Conservation (phyloP, 1,140 invertebrate genomes). For the Solenopsis fugax region DNA sequence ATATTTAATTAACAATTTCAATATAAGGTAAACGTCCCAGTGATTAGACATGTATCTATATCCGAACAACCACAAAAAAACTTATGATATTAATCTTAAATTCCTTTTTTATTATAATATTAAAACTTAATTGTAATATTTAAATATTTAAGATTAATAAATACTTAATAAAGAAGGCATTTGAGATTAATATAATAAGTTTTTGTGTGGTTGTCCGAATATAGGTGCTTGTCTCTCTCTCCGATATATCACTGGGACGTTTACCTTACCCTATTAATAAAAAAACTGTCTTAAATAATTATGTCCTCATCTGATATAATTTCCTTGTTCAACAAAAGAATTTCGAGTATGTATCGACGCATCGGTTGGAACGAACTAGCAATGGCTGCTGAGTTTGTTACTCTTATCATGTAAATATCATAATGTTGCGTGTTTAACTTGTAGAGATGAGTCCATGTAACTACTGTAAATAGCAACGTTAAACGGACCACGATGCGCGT, state of each 20-base stretch:
- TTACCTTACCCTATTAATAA: background rate
- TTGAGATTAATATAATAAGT: too few species aligned
- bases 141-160: too few species aligned
- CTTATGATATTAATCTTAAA: too few species aligned
- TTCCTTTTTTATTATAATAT: too few species aligned
- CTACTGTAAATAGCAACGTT: slow-evolving; percentile 61
- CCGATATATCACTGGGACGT: too few species aligned
- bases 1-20: background rate
- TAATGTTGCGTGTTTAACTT: slow-evolving; percentile 58
- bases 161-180: too few species aligned
- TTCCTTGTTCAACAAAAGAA: background rate
- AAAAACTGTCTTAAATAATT: slow-evolving; percentile 6
- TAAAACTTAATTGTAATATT: too few species aligned
- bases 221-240: too few species aligned
- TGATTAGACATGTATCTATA: too few species aligned
- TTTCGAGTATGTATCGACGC: slow-evolving; percentile 1
- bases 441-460: slow-evolving; percentile 46
- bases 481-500: slow-evolving; percentile 41
- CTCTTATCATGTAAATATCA: slow-evolving; percentile 59
- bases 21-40: too few species aligned
- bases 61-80: too few species aligned
- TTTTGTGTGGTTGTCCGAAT: too few species aligned
- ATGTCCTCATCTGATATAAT: background rate
- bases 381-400: slow-evolving; percentile 32
- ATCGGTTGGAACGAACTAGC: background rate